Evolutionary conservation across 2,797 vertebrate genomes (phyloP).

Genomic region (Platyrinchus mystaceus): DNA sequence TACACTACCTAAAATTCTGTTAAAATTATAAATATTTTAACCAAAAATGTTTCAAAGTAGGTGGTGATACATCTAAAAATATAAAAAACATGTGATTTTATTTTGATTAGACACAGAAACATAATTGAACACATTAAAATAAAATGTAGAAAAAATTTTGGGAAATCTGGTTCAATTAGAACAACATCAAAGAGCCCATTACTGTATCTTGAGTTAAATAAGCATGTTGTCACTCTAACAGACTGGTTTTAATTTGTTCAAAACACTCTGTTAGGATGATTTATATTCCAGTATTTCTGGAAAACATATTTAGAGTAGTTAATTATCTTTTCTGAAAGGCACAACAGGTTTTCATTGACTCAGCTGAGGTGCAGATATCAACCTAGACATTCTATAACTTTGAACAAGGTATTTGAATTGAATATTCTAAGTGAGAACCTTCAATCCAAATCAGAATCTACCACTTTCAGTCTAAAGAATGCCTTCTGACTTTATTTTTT

Average conservation of each 20-base stretch:
- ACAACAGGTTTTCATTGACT: background rate
- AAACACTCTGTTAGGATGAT: background rate
- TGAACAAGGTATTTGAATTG: background rate
- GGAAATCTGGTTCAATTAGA: background rate
- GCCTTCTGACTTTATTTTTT: background rate
- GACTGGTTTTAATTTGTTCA: constrained; percentile 31
- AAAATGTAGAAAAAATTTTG: background rate
- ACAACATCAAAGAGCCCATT: constrained; percentile 13
- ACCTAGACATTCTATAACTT: background rate
- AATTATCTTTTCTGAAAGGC: background rate
- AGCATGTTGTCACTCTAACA: constrained; percentile 2
- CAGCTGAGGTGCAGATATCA: background rate
- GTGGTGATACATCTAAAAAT: background rate
- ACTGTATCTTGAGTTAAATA: constrained; percentile 7
- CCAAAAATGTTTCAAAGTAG: background rate
- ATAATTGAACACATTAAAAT: background rate
- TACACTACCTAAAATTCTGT: background rate
- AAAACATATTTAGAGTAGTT: background rate
- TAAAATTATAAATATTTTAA: background rate
- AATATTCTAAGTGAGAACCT: background rate
- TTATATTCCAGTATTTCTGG: constrained; percentile 1
- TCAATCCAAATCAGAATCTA: background rate
- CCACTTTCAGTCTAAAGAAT: background rate
- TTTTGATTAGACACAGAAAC: background rate
- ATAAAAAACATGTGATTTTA: background rate